Conservation (phyloP, 2,797 vertebrate species). For the Anguilla marmorata region DNA sequence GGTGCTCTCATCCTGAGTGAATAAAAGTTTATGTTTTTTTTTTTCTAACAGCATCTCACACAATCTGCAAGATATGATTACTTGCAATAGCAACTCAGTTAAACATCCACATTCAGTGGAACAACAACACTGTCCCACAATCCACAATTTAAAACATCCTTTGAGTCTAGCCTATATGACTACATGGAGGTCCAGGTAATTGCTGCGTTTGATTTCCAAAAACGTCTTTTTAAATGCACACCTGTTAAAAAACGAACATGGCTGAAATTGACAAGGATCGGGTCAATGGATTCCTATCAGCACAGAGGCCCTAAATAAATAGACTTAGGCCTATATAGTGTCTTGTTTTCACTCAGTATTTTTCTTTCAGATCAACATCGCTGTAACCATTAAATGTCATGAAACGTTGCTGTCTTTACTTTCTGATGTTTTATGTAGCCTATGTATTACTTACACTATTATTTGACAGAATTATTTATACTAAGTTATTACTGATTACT, state of each 20-base stretch:
- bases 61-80: not conserved
- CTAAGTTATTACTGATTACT: too few species aligned
- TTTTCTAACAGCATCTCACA: not conserved
- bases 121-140: not conserved
- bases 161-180: not conserved
- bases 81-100: not conserved
- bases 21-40: not conserved
- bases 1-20: not conserved
- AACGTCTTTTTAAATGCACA: not conserved
- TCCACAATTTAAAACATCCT: constrained; percentile 4
- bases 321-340: too few species aligned
- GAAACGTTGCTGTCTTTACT: too few species aligned
- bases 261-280: not conserved
- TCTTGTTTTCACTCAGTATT: too few species aligned
- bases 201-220: not conserved
- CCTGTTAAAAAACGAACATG: not conserved
- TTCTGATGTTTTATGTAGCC: too few species aligned
- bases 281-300: not conserved
- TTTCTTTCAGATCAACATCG: too few species aligned
- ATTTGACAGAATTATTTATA: too few species aligned
- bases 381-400: too few species aligned
- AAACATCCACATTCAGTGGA: not conserved
- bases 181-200: not conserved
- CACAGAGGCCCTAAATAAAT: too few species aligned
- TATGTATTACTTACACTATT: too few species aligned